Evolutionary conservation across 2,113 vertebrate species (phyloP), one percentile per base, ranked within the genome.

Genomic region (Rallus limicola): DNA sequence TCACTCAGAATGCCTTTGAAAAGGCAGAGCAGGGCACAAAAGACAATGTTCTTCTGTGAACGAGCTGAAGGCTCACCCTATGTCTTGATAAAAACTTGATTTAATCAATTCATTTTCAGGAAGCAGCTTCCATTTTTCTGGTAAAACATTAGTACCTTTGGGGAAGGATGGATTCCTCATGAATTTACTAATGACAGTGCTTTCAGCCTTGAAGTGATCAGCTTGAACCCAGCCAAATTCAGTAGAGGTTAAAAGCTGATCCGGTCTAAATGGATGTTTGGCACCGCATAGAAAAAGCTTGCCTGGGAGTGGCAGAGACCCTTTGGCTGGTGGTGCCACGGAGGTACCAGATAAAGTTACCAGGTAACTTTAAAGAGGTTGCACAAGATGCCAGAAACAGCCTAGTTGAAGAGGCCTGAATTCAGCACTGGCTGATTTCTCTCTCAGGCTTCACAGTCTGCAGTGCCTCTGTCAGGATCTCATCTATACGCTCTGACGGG

Each of bases 91-190:
- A 80, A 50, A 82, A 92, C 69, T 67, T 85, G 40, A 95, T 89
- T 82, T 96, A 87, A 94, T 86, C 89, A 82, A 87, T 89, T 42
- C 91, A 67, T 74, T 96, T 94, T 93, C 81, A 87, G 94, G 80
- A 96, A 89, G 74, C 36, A 82, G 67, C 33, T 91, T 89, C 81
- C 81, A 91, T 82, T 89, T 91, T 96, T 79, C 88, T 93, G 77
- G 81, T 95, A 92, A 94, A 94, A 87, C 74, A 82, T 83, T 38
- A 87, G 74, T 65, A 72, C 58, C 44, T 92, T 91, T 79, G 60
- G 65, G 74, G 78, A 63, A 89, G 75, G 68, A 87, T 0, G 0
- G 53, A 74, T 87, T 92, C 55, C 77, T 96, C 69, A 74, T 53
- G 86, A 94, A 91, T 93, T 94, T 85, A 84, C 81, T 95, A 95